Evolutionary conservation across 2,797 vertebrate genomes (phyloP).

Genomic region (Propithecus perrieri): DNA sequence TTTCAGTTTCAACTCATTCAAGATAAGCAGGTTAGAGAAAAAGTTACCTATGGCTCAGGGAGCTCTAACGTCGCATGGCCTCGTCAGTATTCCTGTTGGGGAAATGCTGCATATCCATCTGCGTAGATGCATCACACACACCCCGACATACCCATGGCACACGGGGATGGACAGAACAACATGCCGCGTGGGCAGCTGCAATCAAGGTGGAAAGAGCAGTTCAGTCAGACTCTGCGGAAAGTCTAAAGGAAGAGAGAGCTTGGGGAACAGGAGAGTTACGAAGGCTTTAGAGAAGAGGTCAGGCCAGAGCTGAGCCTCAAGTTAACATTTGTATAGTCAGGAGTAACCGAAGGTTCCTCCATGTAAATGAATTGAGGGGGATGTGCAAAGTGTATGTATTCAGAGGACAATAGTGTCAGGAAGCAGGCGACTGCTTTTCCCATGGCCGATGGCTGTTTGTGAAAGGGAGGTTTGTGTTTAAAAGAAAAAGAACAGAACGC

Average conservation of each 20-base stretch:
- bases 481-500: not conserved
- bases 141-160: not conserved
- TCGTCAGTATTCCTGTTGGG: not conserved
- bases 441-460: not conserved
- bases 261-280: not conserved
- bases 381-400: not conserved
- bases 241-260: not conserved
- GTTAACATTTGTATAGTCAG: not conserved
- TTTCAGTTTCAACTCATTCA: not conserved
- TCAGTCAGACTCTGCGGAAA: not conserved
- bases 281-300: not conserved
- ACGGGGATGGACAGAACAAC: not conserved
- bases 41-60: not conserved
- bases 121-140: not conserved
- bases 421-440: not conserved
- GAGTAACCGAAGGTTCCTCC: not conserved
- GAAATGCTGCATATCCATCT: not conserved
- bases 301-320: not conserved
- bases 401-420: not conserved
- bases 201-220: not conserved
- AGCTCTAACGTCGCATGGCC: not conserved
- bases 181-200: not conserved
- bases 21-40: not conserved
- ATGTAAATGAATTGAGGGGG: fast-evolving
- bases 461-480: not conserved